Conservation (phyloP, 2,888 invertebrate genomes). For the Agrotis exclamationis region DNA sequence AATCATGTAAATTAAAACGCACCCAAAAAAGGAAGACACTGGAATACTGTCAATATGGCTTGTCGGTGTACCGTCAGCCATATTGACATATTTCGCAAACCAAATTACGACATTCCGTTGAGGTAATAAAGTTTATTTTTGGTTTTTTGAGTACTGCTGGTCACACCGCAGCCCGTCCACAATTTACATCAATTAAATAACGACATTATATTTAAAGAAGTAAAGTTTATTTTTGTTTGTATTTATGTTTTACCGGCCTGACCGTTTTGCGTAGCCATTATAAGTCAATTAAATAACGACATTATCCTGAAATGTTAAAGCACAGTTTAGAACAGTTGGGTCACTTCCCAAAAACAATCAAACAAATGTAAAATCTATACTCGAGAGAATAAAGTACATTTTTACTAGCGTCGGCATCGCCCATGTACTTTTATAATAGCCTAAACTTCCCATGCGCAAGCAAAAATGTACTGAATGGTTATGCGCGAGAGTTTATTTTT, state of each 20-base stretch:
- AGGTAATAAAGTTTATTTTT: slow-evolving; percentile 21
- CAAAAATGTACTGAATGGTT: too few relatives aligned
- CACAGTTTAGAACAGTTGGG: too few relatives aligned
- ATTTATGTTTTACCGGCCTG: background rate
- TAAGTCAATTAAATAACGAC: slow-evolving; percentile 24
- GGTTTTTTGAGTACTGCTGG: background rate
- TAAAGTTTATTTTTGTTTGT: slow-evolving; percentile 21
- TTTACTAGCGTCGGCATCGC: too few relatives aligned
- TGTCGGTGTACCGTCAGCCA: slow-evolving; percentile 19
- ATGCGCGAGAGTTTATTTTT: too few relatives aligned
- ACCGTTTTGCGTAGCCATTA: slow-evolving; percentile 1
- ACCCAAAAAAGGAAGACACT: slow-evolving; percentile 11
- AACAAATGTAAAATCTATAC: too few relatives aligned
- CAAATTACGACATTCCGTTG: background rate
- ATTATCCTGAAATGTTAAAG: background rate
- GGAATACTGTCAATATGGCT: slow-evolving; percentile 52
- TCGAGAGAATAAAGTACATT: too few relatives aligned
- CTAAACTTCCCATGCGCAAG: too few relatives aligned
- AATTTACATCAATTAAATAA: slow-evolving; percentile 19
- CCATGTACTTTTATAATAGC: too few relatives aligned
- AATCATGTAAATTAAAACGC: slow-evolving; percentile 36
- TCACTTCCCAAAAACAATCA: too few relatives aligned
- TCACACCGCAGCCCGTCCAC: slow-evolving; percentile 9
- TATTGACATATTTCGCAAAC: slow-evolving; percentile 9
- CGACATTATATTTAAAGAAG: slow-evolving; percentile 5